Evolutionary conservation across 2,888 invertebrate genomes (phyloP).

Genomic region (Himalopsyche tibetana): DNA sequence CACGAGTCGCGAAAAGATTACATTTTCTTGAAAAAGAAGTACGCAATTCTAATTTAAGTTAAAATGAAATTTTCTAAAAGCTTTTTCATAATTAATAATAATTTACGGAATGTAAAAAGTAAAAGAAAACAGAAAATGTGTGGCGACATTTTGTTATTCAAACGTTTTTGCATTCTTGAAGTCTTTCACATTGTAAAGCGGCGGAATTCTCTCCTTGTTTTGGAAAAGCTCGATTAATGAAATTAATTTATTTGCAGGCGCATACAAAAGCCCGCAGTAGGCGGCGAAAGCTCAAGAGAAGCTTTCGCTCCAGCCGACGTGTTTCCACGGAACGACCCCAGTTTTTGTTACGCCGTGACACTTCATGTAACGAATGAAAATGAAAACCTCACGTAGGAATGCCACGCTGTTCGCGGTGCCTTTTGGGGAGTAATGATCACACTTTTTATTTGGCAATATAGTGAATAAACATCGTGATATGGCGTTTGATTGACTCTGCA

Average conservation of each 20-base stretch:
- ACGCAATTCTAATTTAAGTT: not conserved
- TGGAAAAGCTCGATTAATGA: slow-evolving; percentile 15
- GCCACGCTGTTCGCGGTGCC: not conserved
- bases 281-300: not conserved
- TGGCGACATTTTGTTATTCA: slow-evolving; percentile 4
- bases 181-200: slow-evolving; percentile 10
- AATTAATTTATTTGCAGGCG: slow-evolving; percentile 34
- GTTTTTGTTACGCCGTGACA: slow-evolving; percentile 10
- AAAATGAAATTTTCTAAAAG: not conserved
- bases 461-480: not conserved
- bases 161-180: slow-evolving; percentile 10
- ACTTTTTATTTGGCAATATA: not conserved
- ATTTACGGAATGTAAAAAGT: not conserved
- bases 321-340: not conserved
- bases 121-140: not conserved
- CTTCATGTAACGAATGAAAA: slow-evolving; percentile 20
- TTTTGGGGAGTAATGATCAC: not conserved
- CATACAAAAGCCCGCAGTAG: slow-evolving; percentile 11
- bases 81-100: not conserved
- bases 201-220: slow-evolving; percentile 6
- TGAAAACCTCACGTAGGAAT: not conserved
- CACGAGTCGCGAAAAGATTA: not conserved
- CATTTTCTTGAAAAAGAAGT: not conserved
- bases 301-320: not conserved
- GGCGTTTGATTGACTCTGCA: no score